These are phyloP conservation scores for Molorchus minor DNA, from an alignment of 2,888 invertebrate genomes.

Conservation along the genomic window DNA sequence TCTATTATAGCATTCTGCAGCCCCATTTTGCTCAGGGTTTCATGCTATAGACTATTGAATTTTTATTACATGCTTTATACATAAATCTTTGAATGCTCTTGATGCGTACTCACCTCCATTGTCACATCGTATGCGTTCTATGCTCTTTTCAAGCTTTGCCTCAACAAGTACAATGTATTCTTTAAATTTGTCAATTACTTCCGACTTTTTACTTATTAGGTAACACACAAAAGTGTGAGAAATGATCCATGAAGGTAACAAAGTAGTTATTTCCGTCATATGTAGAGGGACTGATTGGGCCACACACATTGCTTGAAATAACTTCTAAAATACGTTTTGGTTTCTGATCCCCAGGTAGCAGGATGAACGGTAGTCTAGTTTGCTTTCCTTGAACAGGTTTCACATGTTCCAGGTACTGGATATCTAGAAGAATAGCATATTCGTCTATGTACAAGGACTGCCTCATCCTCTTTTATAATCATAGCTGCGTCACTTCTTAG, in stretches of 20 bases:
- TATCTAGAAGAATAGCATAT: slow-evolving; percentile 44
- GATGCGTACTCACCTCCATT: no score
- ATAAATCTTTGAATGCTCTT: no score
- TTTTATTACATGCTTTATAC: no score
- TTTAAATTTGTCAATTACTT: neutral
- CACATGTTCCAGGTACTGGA: slow-evolving; percentile 33
- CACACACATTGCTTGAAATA: neutral
- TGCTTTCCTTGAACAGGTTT: no score
- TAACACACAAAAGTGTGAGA: slow-evolving; percentile 1
- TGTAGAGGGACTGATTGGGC: neutral
- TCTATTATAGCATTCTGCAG: neutral
- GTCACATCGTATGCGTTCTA: slow-evolving; percentile 3
- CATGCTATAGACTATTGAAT: no score
- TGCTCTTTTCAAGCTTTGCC: neutral
- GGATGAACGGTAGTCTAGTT: no score
- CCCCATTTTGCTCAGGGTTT: slow-evolving; percentile 4
- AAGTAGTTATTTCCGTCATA: neutral
- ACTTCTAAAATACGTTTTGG: no score
- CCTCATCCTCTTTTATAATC: slow-evolving; percentile 17
- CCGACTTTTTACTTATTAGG: neutral
- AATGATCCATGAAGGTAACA: neutral
- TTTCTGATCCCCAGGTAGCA: no score
- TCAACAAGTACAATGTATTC: neutral
- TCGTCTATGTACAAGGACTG: slow-evolving; percentile 36
- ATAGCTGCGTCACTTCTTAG: no score